Base-by-base conservation (phyloP, 2,888 invertebrate genomes). In the Rhodophaea formosa region DNA sequence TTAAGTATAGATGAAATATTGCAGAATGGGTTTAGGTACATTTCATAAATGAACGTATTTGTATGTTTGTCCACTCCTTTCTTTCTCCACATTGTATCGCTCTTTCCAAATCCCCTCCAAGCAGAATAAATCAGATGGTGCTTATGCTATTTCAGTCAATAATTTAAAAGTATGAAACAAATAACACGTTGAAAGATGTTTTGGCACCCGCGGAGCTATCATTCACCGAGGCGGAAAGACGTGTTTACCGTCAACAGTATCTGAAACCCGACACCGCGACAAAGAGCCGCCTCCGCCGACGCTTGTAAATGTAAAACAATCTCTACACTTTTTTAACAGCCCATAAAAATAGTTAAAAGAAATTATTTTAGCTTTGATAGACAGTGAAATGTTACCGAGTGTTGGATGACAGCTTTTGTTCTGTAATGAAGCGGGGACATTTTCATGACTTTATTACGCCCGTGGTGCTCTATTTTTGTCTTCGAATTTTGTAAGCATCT, bases 281-380 rank as follows among this genome's bases (percentile, higher is more conserved):
- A 90, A 90, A 91, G 88, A 84, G 86, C 88, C 91, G 88, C 87
- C 86, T 80, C 80, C 79, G 80, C 85, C 78, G 78, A 80, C 84
- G 82, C 84, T 77, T 86, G 88, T 88, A 90, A 90, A 85, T 86
- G 88, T 88, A 90, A 90, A 85, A 86, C 86, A 85, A 88, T 89
- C 88, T 86, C 84, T 82, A 89, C 88, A 87, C 80, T 88, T 88
- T 88, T 90, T 89, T 89, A 88, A 56, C 75, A 79, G 82, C 82
- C 74, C 84, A 87, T 91, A 89, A 91, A 91, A 91, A 91, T 90
- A 90, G 90, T 89, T 88, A 76, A 90, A 89, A 90, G 88, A 84
- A 84, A 85, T 84, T 85, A 77, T 78, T 76, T 79, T 83, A 72
- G 77, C 81, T 84, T 86, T 86, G 86, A 88, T 88, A 89, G 88